Base-by-base conservation (phyloP, 2,888 invertebrate species). In the Phalera bucephala region DNA sequence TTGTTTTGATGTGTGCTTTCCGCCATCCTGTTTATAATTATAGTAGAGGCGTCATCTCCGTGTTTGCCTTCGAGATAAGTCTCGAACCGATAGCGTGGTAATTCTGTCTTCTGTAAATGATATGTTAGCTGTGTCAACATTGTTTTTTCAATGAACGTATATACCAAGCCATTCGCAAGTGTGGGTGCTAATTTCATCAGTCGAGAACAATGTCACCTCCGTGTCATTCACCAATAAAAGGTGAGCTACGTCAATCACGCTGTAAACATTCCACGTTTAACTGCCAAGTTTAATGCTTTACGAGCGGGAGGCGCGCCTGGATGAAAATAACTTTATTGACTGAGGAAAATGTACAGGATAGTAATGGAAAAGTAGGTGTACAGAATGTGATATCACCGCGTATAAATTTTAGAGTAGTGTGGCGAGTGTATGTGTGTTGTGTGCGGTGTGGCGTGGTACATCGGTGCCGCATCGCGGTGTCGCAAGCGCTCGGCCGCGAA, bases 161-260 rank as follows among this genome's bases (percentile, higher is more conserved):
- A 14, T 15, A 34, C 14, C 46, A 62, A 70, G 64, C 65, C 64
- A 72, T 45, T 40, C 37, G 45, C 50, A 67, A 74, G 50, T 59
- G 60, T 66, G 51, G 62, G 72, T 68, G 76, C 59, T 70, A 66
- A 75, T 73, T 78, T 72, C 64, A 67, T 72, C 72, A 71, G 47
- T 22, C 39, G 20, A 28, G 27, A 26, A 31, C 64, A 76, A 76
- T 65, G 78, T 79, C 74, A 78, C 73, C 73, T 69, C 40, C 14
- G 59, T 64, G 70, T 71, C 66, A 66, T 75, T 72, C 61, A 63
- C 58, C 51, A 55, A 36, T 14, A 57, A 50, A 66, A 73, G 72
- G 72, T 70, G 70, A 71, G 50, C 50, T 39, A 53, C 63, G 73
- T 66, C 65, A 63, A 67, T 63, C 66, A 52, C 44, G 42, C 40